Base-by-base conservation (phyloP, 2,888 invertebrate genomes). In the Microplitis manilae region DNA sequence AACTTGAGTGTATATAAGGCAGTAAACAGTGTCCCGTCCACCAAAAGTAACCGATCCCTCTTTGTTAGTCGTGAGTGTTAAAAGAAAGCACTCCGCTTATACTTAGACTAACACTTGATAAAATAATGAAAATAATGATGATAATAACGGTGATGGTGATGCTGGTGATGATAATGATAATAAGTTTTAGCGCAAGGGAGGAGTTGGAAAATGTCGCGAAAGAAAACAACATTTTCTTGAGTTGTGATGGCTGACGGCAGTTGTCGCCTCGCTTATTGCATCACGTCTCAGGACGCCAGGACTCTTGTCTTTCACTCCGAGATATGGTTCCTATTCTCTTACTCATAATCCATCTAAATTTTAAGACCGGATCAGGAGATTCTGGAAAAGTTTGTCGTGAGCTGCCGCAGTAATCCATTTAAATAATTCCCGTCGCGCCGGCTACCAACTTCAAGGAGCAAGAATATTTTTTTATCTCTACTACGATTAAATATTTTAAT, bases 341-440 rank as follows among this genome's bases (percentile, higher is more conserved):
- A 50, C 84, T 86, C 85, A 88, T 88, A 87, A 89, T 88, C 87
- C 88, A 88, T 89, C 87, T 87, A 88, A 89, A 89, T 88, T 89
- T 89, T 86, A 88, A 87, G 86, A 85, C 85, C 84, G 83, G 86
- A 87, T 87, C 85, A 85, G 84, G 83, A 85, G 85, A 86, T 86
- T 86, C 83, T 81, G 84, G 83, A 84, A 85, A 87, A 86, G 84
- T 87, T 87, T 85, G 81, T 85, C 82, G 59, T 50, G 61, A 75
- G 83, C 82, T 82, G 83, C 84, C 83, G 84, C 82, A 86, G 87
- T 88, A 87, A 88, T 88, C 86, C 88, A 88, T 88, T 88, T 87
- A 87, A 87, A 88, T 88, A 87, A 88, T 88, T 87, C 85, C 83
- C 85, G 84, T 85, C 85, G 83, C 82, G 84, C 82, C 67, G 30